A percentile compares a stretch with the other conserved stretches of the same genome.
Conservation (phyloP, 2,888 invertebrate genomes). For the Patella pellucida region DNA sequence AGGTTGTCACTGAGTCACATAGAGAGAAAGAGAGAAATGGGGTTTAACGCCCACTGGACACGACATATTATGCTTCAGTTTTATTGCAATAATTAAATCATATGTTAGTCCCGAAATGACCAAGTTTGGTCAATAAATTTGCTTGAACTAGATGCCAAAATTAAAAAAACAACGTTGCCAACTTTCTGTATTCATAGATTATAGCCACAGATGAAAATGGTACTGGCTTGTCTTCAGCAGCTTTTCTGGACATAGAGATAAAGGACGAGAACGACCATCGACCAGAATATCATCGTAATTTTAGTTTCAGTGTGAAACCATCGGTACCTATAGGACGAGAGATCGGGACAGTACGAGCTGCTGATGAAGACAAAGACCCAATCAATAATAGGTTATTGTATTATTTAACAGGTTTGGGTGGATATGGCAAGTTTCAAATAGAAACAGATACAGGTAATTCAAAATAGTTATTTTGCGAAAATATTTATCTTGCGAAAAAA, state of each 20-base stretch:
- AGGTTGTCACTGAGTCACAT: no score
- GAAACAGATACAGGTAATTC: not conserved
- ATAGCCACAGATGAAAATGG: conserved; percentile 14
- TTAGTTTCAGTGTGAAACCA: not conserved
- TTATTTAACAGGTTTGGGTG: not conserved
- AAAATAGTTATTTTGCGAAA: no score
- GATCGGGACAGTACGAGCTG: not conserved
- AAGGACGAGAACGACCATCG: not conserved
- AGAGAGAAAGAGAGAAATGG: no score
- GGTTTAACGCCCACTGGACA: no score
- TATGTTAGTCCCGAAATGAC: no score
- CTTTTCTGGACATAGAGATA: conserved; percentile 1
- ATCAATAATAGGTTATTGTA: not conserved
- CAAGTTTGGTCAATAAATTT: no score
- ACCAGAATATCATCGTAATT: not conserved
- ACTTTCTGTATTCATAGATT: conserved; percentile 11
- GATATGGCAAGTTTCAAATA: not conserved
- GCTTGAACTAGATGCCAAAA: no score
- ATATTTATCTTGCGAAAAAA: no score
- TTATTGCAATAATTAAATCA: no score
- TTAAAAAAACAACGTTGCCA: not conserved
- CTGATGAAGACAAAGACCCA: not conserved
- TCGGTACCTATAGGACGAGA: not conserved
- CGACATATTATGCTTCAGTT: no score
- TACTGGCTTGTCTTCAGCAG: not conserved